phyloP scores from a whole-genome alignment of 2,113 vertebrate species.

The Suncus etruscus region DNA sequence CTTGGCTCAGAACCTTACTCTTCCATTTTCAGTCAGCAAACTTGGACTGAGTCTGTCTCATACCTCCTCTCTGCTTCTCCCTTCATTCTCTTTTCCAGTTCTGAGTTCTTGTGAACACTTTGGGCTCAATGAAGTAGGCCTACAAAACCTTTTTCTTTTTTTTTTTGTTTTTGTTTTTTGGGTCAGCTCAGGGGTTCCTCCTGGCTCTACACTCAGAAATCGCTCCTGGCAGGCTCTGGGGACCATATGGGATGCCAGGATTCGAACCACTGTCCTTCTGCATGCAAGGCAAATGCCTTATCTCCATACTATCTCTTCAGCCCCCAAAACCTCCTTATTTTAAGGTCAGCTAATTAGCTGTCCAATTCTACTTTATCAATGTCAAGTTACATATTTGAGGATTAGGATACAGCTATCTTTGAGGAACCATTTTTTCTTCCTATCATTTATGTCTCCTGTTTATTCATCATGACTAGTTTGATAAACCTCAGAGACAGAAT shows the following conservation, averaged over 20 bases:
- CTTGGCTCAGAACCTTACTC: background rate
- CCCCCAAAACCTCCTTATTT: background rate
- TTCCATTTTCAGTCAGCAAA: background rate
- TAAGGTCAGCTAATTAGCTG: background rate
- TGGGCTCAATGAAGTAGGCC: background rate
- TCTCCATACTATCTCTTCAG: too few species aligned
- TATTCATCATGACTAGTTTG: background rate
- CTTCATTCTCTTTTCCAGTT: background rate
- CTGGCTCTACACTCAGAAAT: too few species aligned
- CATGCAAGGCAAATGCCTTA: too few species aligned
- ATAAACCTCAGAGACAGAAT: conserved; percentile 3
- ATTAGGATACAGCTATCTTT: background rate
- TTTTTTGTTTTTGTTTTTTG: too few species aligned
- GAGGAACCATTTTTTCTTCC: background rate
- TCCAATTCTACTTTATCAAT: background rate
- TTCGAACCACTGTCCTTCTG: too few species aligned
- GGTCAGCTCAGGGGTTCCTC: too few species aligned
- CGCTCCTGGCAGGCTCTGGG: too few species aligned
- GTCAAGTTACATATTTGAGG: background rate
- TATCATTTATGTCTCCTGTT: background rate
- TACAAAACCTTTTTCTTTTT: background rate
- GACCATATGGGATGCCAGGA: too few species aligned
- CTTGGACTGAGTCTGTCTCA: background rate
- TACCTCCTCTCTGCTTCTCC: background rate
- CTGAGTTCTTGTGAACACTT: background rate